phyloP scores from a whole-genome alignment of 2,113 vertebrate species.

The Cygnus atratus region DNA sequence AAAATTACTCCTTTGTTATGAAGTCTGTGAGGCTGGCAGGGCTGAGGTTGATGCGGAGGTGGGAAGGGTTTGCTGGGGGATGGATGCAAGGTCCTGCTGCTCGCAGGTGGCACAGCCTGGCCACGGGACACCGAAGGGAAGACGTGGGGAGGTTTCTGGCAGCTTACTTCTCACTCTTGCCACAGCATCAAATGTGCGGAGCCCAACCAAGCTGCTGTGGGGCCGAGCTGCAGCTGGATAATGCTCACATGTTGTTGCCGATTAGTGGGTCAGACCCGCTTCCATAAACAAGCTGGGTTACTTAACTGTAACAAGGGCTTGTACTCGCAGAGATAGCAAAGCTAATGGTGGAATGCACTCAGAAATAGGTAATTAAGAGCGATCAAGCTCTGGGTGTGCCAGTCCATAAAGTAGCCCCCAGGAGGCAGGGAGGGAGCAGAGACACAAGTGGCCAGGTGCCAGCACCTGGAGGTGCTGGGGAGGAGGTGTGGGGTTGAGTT shows the following conservation, averaged over 20 bases:
- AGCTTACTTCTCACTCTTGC: background rate
- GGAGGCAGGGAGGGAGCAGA: background rate
- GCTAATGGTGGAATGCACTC: background rate
- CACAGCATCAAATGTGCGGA: rapidly evolving
- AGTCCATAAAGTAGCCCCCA: rapidly evolving
- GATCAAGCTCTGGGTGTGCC: background rate
- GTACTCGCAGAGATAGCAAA: background rate
- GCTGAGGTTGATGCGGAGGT: background rate
- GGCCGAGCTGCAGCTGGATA: background rate
- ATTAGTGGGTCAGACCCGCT: background rate
- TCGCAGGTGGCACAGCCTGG: background rate
- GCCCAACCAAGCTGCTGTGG: background rate
- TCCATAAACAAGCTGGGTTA: background rate
- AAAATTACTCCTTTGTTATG: rapidly evolving
- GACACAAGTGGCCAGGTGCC: background rate
- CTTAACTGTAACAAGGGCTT: background rate
- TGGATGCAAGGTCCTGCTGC: background rate
- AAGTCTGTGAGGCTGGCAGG: background rate
- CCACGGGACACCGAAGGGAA: background rate
- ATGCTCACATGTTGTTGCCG: rapidly evolving
- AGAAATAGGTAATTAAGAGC: background rate
- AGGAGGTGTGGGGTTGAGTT: background rate
- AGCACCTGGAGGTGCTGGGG: background rate
- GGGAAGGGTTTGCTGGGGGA: background rate
- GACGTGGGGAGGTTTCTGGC: background rate